These are phyloP conservation scores for Napeogenes inachia DNA, from an alignment of 2,888 invertebrate genomes.

Conservation along the genomic window DNA sequence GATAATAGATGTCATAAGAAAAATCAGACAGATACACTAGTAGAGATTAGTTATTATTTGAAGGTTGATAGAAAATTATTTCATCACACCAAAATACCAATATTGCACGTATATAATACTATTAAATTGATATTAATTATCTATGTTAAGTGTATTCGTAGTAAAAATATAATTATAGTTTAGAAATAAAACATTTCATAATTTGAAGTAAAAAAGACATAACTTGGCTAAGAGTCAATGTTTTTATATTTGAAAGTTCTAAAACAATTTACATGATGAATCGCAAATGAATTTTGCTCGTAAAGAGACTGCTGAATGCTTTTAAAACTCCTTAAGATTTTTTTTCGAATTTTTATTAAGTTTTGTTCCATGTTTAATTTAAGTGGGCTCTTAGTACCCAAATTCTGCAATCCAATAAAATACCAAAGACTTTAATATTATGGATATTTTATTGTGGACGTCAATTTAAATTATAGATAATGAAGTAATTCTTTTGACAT, in stretches of 20 bases:
- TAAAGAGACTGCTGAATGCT: conserved; percentile 58
- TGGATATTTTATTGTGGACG: neutral
- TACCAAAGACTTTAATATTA: neutral
- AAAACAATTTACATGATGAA: conserved; percentile 71
- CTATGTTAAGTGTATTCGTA: neutral
- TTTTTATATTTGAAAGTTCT: conserved; percentile 59
- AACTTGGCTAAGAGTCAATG: conserved; percentile 39
- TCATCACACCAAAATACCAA: too few relatives aligned
- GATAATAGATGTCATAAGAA: conserved; percentile 20
- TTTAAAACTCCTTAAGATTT: conserved; percentile 42
- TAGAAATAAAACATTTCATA: neutral
- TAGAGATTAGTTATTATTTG: too few relatives aligned
- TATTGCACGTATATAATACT: too few relatives aligned
- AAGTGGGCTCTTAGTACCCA: conserved; percentile 19
- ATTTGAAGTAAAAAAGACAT: conserved; percentile 17
- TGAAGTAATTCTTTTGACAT: too few relatives aligned
- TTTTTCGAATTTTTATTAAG: conserved; percentile 35
- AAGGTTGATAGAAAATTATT: too few relatives aligned
- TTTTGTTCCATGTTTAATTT: conserved; percentile 42
- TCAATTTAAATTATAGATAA: neutral
- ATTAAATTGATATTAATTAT: neutral
- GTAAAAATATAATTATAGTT: neutral
- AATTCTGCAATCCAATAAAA: neutral
- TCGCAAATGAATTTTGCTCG: conserved; percentile 54
- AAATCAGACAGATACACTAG: neutral